phyloP scores from a whole-genome alignment of 2,113 vertebrate genomes.

The Megatriorchis doriae region DNA sequence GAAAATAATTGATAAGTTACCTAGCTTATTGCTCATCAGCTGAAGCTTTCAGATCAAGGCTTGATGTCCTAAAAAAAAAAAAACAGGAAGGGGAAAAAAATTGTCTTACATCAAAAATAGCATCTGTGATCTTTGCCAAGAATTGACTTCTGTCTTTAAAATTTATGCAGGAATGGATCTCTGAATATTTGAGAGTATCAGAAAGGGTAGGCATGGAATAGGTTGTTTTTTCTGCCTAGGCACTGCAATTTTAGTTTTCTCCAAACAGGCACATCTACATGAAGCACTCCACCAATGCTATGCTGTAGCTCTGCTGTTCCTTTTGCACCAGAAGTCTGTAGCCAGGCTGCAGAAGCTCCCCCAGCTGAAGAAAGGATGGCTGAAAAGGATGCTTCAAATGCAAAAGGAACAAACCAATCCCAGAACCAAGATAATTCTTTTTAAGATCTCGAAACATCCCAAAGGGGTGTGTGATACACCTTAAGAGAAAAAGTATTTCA shows the following conservation, averaged over 20 bases:
- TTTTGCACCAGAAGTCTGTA: not conserved
- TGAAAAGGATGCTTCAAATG: not conserved
- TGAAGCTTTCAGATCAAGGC: not conserved
- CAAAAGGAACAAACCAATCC: not conserved
- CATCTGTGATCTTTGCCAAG: not conserved
- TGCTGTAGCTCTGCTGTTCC: not conserved
- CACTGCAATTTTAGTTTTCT: not conserved
- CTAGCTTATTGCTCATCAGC: not conserved
- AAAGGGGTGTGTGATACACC: not conserved
- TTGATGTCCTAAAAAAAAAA: not conserved
- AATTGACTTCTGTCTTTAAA: not conserved
- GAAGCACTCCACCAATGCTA: not conserved
- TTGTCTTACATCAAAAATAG: not conserved
- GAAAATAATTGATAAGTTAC: not conserved
- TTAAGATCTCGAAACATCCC: not conserved
- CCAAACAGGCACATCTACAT: not conserved
- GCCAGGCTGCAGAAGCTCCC: not conserved
- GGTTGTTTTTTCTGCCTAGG: not conserved
- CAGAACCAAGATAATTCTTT: not conserved
- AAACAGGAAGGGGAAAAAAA: not conserved
- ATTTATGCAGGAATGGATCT: not conserved
- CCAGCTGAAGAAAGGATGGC: not conserved
- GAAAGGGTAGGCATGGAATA: not conserved
- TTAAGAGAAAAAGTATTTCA: not conserved
- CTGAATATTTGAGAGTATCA: not conserved